Base-by-base conservation (phyloP, 2,113 vertebrate genomes). In the Brachyistius frenatus region DNA sequence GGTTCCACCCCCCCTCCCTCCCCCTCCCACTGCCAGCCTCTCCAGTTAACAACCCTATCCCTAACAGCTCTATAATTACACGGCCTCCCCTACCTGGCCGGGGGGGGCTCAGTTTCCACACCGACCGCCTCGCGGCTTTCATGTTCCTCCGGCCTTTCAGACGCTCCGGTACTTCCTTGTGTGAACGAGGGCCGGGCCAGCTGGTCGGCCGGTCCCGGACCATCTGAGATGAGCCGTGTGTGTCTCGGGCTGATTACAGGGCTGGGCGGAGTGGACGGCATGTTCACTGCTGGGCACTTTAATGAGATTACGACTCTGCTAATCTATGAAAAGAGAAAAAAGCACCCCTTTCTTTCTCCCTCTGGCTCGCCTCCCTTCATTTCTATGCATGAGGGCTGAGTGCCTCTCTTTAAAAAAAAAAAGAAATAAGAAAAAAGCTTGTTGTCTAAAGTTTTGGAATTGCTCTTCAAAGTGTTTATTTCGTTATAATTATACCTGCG, bases 41-140 rank as follows among this genome's bases (percentile, higher is more conserved):
- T 95, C 95, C 95, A 94, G 95, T 96, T 96, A 97, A 96, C 97
- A 98, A 96, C 96, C 96, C 96, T 95, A 94, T 96, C 94, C 95
- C 96, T 95, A 96, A 95, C 95, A 95, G 93, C 94, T 95, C 94
- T 93, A 89, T 97, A 97, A 98, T 98, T 98, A 96, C 94, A 70
- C 65, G 81, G 90, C 85, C 80, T 88, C 78, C 81, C 61, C 83
- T 90, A 90, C 93, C 91, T 90, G 87, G 79, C 69, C 81, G 47
- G 66, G 47, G 47, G 66, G 47, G 87, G 88, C 86, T 93, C 90
- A 55, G 88, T 84, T 91, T 92, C 85, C 91, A 88, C 81, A 76
- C 80, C 83, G 84, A 67, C 58, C 75, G 68, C 89, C 81, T 73
- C 69, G 52, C 44, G 44, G 77, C 91, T 93, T 94, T 93, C 91